Conservation (phyloP, 2,113 vertebrate species). For the Carollia perspicillata region DNA sequence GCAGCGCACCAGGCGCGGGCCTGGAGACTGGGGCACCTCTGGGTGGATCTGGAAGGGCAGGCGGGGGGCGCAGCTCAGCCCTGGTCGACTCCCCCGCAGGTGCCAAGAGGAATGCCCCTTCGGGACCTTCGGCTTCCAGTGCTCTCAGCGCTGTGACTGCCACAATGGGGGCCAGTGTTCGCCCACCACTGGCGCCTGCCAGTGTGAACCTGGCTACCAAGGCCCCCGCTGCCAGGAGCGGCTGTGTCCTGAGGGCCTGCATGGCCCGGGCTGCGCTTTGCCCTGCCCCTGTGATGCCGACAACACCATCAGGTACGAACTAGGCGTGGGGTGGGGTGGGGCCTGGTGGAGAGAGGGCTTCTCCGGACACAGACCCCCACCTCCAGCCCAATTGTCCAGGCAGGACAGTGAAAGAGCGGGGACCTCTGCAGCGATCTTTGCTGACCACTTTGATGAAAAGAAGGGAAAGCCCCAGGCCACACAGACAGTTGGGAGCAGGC, state of each 20-base stretch:
- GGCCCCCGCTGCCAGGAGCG: constrained; percentile 94
- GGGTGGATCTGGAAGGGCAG: neutral
- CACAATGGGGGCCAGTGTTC: constrained; percentile 95
- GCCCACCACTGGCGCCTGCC: constrained; percentile 91
- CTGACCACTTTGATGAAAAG: neutral
- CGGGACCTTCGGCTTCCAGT: constrained; percentile 93
- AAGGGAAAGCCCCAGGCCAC: neutral
- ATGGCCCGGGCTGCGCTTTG: constrained; percentile 93
- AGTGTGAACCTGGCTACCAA: constrained; percentile 95
- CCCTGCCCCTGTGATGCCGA: constrained; percentile 92
- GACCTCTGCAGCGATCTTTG: neutral
- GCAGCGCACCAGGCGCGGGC: neutral
- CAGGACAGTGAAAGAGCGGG: neutral
- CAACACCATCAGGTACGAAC: constrained; percentile 91
- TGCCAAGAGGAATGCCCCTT: constrained; percentile 98
- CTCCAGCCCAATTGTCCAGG: neutral
- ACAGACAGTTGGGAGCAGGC: neutral
- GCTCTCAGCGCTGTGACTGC: constrained; percentile 92
- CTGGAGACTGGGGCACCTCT: neutral
- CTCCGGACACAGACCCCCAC: neutral
- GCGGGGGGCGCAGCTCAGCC: neutral
- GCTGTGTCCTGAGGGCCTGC: constrained; percentile 92
- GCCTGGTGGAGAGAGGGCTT: neutral
- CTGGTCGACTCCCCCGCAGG: constrained; percentile 74
- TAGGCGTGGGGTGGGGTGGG: neutral